A percentile compares a stretch with the other conserved stretches of the same genome.
Evolutionary conservation across 2,888 invertebrate genomes (phyloP).

Genomic region (Oxycera nigricornis): DNA sequence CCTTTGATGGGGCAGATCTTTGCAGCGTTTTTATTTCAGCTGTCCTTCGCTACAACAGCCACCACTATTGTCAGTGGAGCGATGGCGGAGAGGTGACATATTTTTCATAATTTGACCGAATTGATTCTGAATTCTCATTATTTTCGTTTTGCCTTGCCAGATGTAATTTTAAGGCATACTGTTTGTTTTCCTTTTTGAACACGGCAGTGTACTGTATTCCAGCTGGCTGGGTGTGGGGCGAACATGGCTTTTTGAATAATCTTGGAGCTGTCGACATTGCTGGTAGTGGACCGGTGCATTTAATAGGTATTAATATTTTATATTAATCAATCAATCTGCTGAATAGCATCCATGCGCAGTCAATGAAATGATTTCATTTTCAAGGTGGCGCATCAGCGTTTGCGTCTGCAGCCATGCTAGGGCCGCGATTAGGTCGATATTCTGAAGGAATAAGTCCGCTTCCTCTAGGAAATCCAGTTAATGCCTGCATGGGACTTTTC

Average conservation of each 20-base stretch:
- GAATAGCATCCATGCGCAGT: too few relatives aligned
- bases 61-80: slow-evolving; percentile 94
- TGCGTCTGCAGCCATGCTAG: slow-evolving; percentile 88
- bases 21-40: slow-evolving; percentile 88
- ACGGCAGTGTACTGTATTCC: slow-evolving; percentile 91
- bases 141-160: slow-evolving; percentile 60
- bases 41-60: slow-evolving; percentile 85
- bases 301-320: slow-evolving; percentile 77
- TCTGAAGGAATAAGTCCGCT: slow-evolving; percentile 76
- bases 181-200: slow-evolving; percentile 86
- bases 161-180: slow-evolving; percentile 90
- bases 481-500: slow-evolving; percentile 89
- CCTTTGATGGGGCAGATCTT: slow-evolving; percentile 84
- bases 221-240: slow-evolving; percentile 93
- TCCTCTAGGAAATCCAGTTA: slow-evolving; percentile 87
- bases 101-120: slow-evolving; percentile 33
- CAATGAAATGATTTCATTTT: not conserved
- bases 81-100: slow-evolving; percentile 85
- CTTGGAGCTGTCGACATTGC: slow-evolving; percentile 92
- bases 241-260: slow-evolving; percentile 82
- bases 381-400: slow-evolving; percentile 77
- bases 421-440: slow-evolving; percentile 86
- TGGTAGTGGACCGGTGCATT: slow-evolving; percentile 89
- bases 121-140: not conserved
- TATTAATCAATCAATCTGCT: too few relatives aligned